A percentile compares a stretch with the other conserved stretches of the same genome.
phyloP scores from a whole-genome alignment of 2,797 vertebrate species.

The Odontamblyopus lacepedii region DNA sequence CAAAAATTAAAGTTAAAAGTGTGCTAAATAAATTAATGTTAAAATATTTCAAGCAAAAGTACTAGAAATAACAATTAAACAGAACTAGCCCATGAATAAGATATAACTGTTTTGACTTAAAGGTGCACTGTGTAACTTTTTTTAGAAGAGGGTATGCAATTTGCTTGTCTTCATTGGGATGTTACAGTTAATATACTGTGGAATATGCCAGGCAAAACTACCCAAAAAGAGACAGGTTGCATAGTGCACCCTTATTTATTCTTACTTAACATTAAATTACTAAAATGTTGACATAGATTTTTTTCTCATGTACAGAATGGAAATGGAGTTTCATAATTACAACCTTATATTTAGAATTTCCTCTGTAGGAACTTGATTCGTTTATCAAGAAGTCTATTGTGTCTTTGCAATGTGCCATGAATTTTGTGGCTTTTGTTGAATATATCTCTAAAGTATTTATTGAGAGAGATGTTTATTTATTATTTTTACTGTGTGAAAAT shows the following conservation, averaged over 20 bases:
- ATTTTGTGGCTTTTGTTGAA: constrained; percentile 53
- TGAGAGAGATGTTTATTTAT: constrained; percentile 81
- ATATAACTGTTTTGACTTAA: not conserved
- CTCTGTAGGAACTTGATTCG: constrained; percentile 15
- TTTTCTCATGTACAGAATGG: not conserved
- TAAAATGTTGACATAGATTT: not conserved
- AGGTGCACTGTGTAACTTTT: not conserved
- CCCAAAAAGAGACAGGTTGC: not conserved
- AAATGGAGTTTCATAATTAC: constrained; percentile 7
- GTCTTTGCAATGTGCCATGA: constrained; percentile 53
- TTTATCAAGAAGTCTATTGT: constrained; percentile 36
- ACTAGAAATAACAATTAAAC: not conserved
- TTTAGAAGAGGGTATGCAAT: not conserved
- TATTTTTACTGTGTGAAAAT: constrained; percentile 72
- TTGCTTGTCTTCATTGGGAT: not conserved
- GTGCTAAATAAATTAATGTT: not conserved
- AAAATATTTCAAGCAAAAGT: not conserved
- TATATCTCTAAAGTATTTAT: constrained; percentile 80
- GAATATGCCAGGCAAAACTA: not conserved
- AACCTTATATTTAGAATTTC: constrained; percentile 17
- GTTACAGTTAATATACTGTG: not conserved
- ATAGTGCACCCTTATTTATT: not conserved
- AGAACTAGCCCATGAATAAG: not conserved
- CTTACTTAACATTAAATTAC: not conserved
- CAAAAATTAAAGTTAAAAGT: not conserved